Base-by-base conservation (phyloP, 2,888 invertebrate genomes). In the Seladonia tumulorum region DNA sequence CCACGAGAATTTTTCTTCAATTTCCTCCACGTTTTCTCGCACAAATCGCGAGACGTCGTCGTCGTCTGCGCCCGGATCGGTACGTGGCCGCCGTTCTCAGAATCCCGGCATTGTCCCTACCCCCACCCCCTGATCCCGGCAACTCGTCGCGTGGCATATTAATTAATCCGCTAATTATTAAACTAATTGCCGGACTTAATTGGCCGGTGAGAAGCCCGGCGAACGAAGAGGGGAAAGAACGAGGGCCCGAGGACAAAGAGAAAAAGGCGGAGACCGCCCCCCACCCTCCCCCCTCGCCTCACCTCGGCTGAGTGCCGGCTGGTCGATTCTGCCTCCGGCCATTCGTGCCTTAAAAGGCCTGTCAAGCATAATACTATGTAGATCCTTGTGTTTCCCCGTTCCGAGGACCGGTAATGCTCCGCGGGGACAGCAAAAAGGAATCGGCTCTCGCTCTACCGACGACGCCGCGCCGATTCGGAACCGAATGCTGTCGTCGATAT, bases 181-280 rank as follows among this genome's bases (percentile, higher is more conserved):
- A 93, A 91, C 90, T 94, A 93, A 94, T 94, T 93, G 94, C 90
- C 84, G 90, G 29, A 89, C 89, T 92, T 91, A 92, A 93, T 93
- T 92, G 93, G 91, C 90, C 86, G 84, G 88, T 79, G 84, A 86
- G 75, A 80, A 78, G 60, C 73, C 66, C 42, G 14, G 22, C 25
- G 42, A 42, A 70, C 53, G 66, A 63, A 22, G 49, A 66, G 76
- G 35, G 76, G 35, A 76, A 47, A 49, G n/a, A 53, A 60, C 63
- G 53, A 4, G 25, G 68, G n/a, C n/a, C 29, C 53, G 39, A 68
- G 66, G 63, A 76, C 60, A 53, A 76, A 76, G 66, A 35, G 22
- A 60, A 66, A 35, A n/a, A 45, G 25, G 10, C 22, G 63, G 66
- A 57, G 66, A 57, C 35, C 49, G 0, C 25, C 5, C 14, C 14